Evolutionary conservation across 2,797 vertebrate genomes (phyloP), one percentile per base, ranked within the genome.

Genomic region (Gorsachius magnificus): DNA sequence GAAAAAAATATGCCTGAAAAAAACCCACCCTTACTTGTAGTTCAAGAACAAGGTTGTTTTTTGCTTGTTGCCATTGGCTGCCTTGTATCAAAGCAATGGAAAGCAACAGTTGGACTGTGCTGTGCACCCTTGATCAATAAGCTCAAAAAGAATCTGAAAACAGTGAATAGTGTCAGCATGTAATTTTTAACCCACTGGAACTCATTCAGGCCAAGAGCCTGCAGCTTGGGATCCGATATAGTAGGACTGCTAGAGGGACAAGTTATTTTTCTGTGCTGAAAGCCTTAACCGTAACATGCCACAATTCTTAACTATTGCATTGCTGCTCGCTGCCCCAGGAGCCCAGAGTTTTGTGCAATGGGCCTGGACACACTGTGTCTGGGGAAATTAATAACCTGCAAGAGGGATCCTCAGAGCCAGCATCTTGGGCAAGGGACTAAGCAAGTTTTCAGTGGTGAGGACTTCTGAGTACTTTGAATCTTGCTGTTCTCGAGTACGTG

Each of bases 121-220:
- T 1, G 1, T 38, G 25, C 33, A 38, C 9, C 13, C 53, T 93
- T 89, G 46, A 89, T 82, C 81, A 87, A n/a, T 51, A 82, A 84
- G 2, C 50, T 87, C 24, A 87, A 45, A 93, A 91, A 72, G 64
- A 92, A 92, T 82, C 43, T 76, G 64, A 82, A 89, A 92, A 29
- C 19, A 72, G 26, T 51, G 43, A 58, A 22, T 24, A 56, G 31
- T 45, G 35, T 64, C 54, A 76, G 45, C 0, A 1, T 38, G 15
- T 35, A 74, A 70, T 65, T 46, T 92, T 87, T 61, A 85, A 79
- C 10, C 29, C 41, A 14, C 31, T 61, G 50, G 66, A 89, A 71
- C 14, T 41, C 43, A 35, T 50, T 22, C 76, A 84, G 74, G 33
- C 9, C 46, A 26, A 61, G 65, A 65, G 10, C 13, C 22, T 78